A percentile compares a stretch with the other conserved stretches of the same genome.
Evolutionary conservation across 1,140 invertebrate genomes (phyloP).

Genomic region (Drosophila sturtevanti): DNA sequence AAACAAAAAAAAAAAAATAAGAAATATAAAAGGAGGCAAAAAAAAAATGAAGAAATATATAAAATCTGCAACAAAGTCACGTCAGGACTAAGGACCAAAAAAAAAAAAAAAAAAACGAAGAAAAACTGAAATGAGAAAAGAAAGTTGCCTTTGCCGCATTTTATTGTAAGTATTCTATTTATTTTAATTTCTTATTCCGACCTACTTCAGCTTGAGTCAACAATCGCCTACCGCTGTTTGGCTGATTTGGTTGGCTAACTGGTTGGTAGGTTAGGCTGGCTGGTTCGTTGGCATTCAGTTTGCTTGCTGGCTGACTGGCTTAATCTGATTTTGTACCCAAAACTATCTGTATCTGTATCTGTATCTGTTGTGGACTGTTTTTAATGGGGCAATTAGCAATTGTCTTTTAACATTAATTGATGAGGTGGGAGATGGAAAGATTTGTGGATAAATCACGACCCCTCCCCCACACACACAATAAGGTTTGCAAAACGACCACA

Average conservation of each 20-base stretch:
- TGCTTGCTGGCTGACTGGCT: neutral
- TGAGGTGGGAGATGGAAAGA: neutral
- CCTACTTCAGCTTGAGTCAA: neutral
- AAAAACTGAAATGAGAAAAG: constrained; percentile 1
- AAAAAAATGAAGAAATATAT: neutral
- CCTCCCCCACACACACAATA: neutral
- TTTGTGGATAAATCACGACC: constrained; percentile 54
- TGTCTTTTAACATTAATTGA: constrained; percentile 44
- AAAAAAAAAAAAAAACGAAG: neutral
- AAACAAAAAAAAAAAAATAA: neutral
- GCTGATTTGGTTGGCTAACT: neutral
- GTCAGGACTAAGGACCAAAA: constrained; percentile 17
- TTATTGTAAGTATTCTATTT: constrained; percentile 30
- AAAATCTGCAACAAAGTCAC: constrained; percentile 37
- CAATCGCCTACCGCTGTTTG: constrained; percentile 1
- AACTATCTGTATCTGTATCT: constrained; percentile 29
- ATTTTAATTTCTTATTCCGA: constrained; percentile 39
- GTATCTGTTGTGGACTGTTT: constrained; percentile 23
- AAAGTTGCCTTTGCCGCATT: constrained; percentile 28
- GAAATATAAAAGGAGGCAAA: no score
- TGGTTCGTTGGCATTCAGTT: neutral
- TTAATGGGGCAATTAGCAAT: constrained; percentile 67
- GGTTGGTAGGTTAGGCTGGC: neutral
- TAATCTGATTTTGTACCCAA: neutral
- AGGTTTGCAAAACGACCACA: constrained; percentile 26